phyloP scores from a whole-genome alignment of 2,113 vertebrate genomes.

The Hystrix cristata region DNA sequence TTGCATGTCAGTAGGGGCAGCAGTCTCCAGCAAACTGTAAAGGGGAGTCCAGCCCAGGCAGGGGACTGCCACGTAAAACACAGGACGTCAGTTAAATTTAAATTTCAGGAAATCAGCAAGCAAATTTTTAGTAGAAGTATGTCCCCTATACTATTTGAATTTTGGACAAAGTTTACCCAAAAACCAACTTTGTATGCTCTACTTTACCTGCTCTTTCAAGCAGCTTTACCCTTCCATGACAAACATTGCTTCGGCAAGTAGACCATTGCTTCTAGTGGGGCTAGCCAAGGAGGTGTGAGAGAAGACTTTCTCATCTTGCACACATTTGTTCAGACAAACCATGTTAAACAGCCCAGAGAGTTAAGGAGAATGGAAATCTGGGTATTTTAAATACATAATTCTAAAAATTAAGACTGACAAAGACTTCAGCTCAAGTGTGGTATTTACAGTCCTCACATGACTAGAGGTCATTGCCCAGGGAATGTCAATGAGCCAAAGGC shows the following conservation, averaged over 20 bases:
- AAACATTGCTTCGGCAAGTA: neutral
- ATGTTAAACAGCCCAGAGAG: conserved; percentile 22
- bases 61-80: neutral
- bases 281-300: neutral
- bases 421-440: neutral
- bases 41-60: neutral
- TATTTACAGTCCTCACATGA: neutral
- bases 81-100: neutral
- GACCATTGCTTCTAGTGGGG: rapidly evolving
- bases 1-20: neutral
- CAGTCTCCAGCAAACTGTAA: neutral
- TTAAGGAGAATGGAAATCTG: conserved; percentile 70
- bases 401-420: neutral
- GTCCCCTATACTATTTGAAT: neutral
- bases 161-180: neutral
- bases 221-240: neutral
- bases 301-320: conserved; percentile 50
- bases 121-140: neutral
- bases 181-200: neutral
- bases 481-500: neutral
- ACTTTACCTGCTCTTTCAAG: neutral
- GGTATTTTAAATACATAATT: conserved; percentile 73
- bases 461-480: neutral
- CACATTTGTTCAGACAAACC: conserved; percentile 67
- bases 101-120: conserved; percentile 23